phyloP scores from a whole-genome alignment of 64 coral and sea anemone genomes.

The Platygyra sinensis region DNA sequence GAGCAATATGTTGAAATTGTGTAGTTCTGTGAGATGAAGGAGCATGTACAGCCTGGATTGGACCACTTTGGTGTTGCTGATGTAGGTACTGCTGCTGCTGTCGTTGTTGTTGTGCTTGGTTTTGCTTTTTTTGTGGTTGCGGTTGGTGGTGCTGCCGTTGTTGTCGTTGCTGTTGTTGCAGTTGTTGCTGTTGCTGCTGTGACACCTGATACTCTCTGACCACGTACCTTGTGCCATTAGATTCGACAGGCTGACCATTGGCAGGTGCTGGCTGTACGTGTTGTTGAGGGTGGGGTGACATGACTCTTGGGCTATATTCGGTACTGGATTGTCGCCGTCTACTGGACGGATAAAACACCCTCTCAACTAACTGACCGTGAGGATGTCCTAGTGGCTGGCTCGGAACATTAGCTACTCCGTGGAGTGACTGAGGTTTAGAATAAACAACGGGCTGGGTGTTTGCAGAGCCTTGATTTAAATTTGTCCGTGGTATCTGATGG shows the following conservation, averaged over 20 bases:
- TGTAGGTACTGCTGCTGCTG: no score
- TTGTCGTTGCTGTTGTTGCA: no score
- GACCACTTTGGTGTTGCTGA: not conserved
- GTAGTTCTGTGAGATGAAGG: not conserved
- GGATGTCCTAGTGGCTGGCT: not conserved
- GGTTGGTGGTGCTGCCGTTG: no score
- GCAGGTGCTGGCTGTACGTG: not conserved
- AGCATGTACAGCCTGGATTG: not conserved
- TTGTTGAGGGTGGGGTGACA: not conserved
- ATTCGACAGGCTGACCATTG: not conserved
- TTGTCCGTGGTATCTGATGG: not conserved
- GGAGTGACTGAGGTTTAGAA: not conserved
- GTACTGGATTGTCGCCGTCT: not conserved
- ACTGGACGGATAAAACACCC: not conserved
- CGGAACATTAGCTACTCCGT: not conserved
- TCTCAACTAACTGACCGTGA: slow-evolving; percentile 17
- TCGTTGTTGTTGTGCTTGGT: no score
- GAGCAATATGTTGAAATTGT: not conserved
- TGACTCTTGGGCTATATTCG: not conserved
- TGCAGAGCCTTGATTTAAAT: not conserved
- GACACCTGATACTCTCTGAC: slow-evolving; percentile 18
- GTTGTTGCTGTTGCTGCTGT: not conserved
- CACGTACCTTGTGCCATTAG: not conserved
- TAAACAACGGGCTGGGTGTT: not conserved
- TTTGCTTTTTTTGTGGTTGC: no score